A percentile compares a stretch with the other conserved stretches of the same genome.
Evolutionary conservation across 2,113 vertebrate species (phyloP).

Genomic region (Aplodontia rufa): DNA sequence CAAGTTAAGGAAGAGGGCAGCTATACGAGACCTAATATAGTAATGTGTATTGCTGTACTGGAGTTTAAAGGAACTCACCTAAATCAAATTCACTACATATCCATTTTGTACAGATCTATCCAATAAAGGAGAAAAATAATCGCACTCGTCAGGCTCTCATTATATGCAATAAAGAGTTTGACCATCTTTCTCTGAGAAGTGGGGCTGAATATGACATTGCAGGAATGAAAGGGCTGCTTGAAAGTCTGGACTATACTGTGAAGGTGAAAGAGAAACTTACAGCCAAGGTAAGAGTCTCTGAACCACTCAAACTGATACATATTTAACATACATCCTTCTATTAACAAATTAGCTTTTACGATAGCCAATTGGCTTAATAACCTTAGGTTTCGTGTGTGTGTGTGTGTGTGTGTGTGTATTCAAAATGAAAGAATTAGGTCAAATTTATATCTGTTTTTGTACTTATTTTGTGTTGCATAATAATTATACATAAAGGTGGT

Average conservation of each 20-base stretch:
- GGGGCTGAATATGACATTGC: neutral
- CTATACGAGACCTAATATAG: neutral
- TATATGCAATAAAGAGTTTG: slow-evolving; percentile 62
- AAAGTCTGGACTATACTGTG: slow-evolving; percentile 50
- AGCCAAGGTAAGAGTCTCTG: neutral
- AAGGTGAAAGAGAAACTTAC: neutral
- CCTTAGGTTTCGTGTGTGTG: too few species aligned
- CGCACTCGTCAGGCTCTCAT: slow-evolving; percentile 63
- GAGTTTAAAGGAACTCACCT: neutral
- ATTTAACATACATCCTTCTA: neutral
- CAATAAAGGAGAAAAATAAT: neutral
- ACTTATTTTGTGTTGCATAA: too few species aligned
- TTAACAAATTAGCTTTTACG: neutral
- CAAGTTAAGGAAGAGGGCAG: rapidly evolving
- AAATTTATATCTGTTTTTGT: neutral
- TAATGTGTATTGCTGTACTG: neutral
- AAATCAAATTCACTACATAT: neutral
- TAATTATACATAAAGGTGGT: too few species aligned
- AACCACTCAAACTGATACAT: rapidly evolving
- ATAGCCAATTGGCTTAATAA: neutral
- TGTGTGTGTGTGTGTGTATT: neutral
- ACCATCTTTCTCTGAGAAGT: neutral
- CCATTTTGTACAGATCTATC: slow-evolving; percentile 62
- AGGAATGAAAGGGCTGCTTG: slow-evolving; percentile 44
- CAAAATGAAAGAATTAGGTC: neutral